Conservation (phyloP, 2,113 vertebrate genomes). For the Crotalus viridis region DNA sequence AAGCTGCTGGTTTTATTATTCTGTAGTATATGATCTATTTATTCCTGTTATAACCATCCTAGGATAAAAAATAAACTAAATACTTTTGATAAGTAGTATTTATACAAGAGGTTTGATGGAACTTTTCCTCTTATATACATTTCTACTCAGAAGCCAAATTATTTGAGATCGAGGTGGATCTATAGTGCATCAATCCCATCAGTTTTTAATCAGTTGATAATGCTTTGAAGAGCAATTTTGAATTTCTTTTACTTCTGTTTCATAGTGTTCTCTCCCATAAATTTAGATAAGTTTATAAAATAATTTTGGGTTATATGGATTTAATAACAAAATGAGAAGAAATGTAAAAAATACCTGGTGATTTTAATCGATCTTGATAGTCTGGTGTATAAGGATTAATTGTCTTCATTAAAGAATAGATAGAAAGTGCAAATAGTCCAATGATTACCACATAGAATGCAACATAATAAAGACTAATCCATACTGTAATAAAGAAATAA, state of each 20-base stretch:
- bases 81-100: neutral
- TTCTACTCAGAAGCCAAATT: neutral
- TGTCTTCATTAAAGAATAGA: conserved; percentile 82
- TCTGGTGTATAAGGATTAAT: conserved; percentile 80
- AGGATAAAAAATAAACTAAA: neutral
- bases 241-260: neutral
- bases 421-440: conserved; percentile 74
- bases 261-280: neutral
- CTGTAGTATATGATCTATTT: neutral
- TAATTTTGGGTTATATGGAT: neutral
- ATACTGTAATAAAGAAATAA: conserved; percentile 70
- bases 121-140: neutral
- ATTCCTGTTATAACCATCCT: neutral
- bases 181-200: neutral
- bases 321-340: neutral
- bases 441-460: conserved; percentile 87
- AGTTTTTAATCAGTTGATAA: neutral
- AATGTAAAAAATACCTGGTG: conserved; percentile 74
- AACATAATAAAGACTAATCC: conserved; percentile 88
- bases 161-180: neutral
- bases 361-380: conserved; percentile 85
- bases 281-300: neutral
- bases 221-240: neutral
- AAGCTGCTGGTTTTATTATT: neutral
- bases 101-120: neutral